phyloP scores from a whole-genome alignment of 2,888 invertebrate species.

The Clunio marinus region DNA sequence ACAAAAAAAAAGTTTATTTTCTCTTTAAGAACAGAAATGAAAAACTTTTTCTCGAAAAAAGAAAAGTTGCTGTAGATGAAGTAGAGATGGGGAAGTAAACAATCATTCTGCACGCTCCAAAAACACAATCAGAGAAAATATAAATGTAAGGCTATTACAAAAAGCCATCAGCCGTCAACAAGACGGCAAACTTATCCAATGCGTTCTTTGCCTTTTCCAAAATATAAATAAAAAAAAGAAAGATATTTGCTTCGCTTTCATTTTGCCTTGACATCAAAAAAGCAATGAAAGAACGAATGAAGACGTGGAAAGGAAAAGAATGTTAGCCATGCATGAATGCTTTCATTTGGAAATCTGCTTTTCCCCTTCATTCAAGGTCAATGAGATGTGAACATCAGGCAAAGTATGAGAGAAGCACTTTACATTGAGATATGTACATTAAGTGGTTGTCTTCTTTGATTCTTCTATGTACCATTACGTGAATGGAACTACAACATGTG shows the following conservation, averaged over 20 bases:
- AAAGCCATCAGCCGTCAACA: not conserved
- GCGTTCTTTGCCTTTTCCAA: too few relatives aligned
- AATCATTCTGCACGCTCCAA: not conserved
- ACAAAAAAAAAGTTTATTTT: not conserved
- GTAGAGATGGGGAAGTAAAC: not conserved
- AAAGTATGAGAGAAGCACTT: not conserved
- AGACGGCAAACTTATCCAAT: not conserved
- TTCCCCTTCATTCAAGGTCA: not conserved
- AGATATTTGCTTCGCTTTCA: not conserved
- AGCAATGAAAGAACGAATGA: not conserved
- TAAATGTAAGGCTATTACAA: not conserved
- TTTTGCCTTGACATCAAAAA: not conserved
- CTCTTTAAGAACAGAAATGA: too few relatives aligned
- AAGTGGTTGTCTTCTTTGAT: too few relatives aligned
- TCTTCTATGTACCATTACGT: too few relatives aligned
- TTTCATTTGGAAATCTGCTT: too few relatives aligned
- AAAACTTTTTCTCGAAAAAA: not conserved
- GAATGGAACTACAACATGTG: too few relatives aligned
- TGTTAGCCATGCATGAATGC: not conserved
- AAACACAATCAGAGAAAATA: not conserved
- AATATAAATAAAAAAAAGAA: too few relatives aligned
- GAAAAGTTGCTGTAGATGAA: not conserved
- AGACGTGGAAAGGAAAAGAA: not conserved
- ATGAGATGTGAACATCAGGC: not conserved
- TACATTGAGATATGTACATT: too few relatives aligned